phyloP scores from a whole-genome alignment of 2,113 vertebrate genomes.

The Chamaea fasciata region DNA sequence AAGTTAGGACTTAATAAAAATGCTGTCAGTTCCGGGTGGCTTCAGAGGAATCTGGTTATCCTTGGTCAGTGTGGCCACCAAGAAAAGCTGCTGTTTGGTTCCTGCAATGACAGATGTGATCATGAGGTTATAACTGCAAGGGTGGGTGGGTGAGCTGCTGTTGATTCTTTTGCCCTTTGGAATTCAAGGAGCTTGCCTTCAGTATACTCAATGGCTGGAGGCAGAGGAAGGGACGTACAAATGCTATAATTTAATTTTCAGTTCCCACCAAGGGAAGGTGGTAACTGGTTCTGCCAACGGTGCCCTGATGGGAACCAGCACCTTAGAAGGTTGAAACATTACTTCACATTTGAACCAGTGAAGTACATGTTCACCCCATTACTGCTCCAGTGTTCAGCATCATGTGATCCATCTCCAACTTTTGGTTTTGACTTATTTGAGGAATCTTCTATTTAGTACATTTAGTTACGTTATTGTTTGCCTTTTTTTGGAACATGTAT shows the following conservation, averaged over 20 bases:
- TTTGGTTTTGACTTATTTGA: background rate
- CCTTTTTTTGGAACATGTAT: background rate
- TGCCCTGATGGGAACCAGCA: background rate
- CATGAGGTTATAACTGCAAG: background rate
- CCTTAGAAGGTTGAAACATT: background rate
- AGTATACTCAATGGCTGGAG: background rate
- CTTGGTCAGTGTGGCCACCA: background rate
- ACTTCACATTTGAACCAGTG: background rate
- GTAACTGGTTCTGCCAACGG: background rate
- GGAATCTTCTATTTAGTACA: background rate
- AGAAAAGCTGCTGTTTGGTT: background rate
- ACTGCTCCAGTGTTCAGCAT: background rate
- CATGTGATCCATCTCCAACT: background rate
- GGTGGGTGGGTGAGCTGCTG: background rate
- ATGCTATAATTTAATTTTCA: background rate
- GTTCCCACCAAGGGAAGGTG: background rate
- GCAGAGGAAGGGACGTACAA: background rate
- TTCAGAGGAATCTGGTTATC: background rate
- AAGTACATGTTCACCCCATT: background rate
- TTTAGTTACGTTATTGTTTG: background rate
- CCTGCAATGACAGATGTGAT: background rate
- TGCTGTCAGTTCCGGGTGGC: background rate
- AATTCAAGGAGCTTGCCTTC: background rate
- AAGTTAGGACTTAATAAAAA: background rate
- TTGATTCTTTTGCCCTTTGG: background rate